Evolutionary conservation across 1,140 invertebrate genomes (phyloP).

Genomic region (Drosophila bifasciata): DNA sequence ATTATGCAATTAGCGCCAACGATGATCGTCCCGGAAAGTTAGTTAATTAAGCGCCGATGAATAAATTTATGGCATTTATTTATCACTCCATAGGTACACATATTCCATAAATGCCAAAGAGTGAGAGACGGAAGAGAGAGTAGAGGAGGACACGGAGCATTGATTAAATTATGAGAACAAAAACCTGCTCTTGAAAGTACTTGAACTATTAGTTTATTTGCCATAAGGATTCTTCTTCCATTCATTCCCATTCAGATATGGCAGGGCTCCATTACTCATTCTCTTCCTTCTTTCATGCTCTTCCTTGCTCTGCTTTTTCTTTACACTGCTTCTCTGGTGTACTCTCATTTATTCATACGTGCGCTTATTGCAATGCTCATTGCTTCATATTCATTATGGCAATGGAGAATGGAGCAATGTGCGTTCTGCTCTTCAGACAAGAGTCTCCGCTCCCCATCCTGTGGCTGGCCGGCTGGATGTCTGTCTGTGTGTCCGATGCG

Average conservation of each 20-base stretch:
- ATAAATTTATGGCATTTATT: conserved; percentile 42
- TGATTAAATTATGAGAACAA: conserved; percentile 25
- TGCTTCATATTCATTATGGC: conserved; percentile 80
- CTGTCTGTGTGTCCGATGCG: conserved; percentile 58
- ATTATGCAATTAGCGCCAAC: conserved; percentile 62
- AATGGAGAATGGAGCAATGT: conserved; percentile 76
- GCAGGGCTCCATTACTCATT: conserved; percentile 19
- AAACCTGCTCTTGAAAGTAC: conserved; percentile 32
- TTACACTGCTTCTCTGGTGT: conserved; percentile 23
- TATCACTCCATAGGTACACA: conserved; percentile 13
- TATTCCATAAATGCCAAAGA: not conserved
- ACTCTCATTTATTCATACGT: conserved; percentile 79
- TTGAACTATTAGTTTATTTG: conserved; percentile 62
- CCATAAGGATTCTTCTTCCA: conserved; percentile 31
- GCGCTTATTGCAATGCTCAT: conserved; percentile 82
- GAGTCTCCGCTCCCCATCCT: conserved; percentile 11
- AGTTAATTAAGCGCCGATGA: conserved; percentile 58
- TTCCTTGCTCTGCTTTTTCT: conserved; percentile 31
- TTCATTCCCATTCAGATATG: conserved; percentile 38
- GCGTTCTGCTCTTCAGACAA: conserved; percentile 46
- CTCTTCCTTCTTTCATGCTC: conserved; percentile 3
- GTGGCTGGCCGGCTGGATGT: conserved; percentile 10
- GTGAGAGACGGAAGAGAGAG: too few relatives aligned
- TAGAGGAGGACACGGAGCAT: not conserved
- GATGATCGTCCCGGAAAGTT: conserved; percentile 16